Percentiles rank a stretch among this genome's conserved stretches.
These are phyloP conservation scores for Wiebesia pumilae DNA, from an alignment of 1,140 invertebrate species.

Conservation along the genomic window DNA sequence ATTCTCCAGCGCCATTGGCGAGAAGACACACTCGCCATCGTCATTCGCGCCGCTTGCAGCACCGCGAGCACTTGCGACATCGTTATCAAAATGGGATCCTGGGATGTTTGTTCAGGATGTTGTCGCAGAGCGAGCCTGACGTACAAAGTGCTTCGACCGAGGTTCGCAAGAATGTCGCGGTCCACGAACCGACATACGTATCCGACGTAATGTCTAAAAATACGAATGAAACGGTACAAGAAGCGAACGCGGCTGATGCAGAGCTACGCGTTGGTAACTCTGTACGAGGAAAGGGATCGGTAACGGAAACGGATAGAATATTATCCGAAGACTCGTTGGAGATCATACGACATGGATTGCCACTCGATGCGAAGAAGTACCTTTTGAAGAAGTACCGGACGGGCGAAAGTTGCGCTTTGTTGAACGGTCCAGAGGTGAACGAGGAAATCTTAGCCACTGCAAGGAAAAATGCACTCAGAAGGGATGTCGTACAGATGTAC, in stretches of 20 bases:
- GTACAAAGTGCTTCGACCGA: too few relatives aligned
- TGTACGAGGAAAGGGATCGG: background rate
- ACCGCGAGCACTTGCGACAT: background rate
- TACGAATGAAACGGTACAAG: background rate
- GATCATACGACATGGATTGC: constrained; percentile 6
- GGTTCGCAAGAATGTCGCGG: background rate
- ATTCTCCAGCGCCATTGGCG: too few relatives aligned
- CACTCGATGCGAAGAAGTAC: background rate
- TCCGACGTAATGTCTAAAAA: background rate
- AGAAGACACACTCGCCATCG: background rate
- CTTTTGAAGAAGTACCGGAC: constrained; percentile 14
- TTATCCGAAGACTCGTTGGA: background rate
- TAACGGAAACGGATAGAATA: background rate
- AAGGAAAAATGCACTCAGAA: background rate
- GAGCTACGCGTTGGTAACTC: too few relatives aligned
- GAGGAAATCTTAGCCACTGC: background rate
- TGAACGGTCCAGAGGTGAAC: constrained; percentile 3
- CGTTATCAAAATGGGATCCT: background rate
- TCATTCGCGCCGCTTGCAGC: background rate
- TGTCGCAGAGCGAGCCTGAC: background rate
- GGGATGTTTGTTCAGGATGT: background rate
- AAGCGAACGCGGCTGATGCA: background rate
- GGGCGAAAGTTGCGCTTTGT: background rate
- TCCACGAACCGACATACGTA: background rate
- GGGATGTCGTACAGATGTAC: background rate